A percentile compares a stretch with the other conserved stretches of the same genome.
phyloP scores from a whole-genome alignment of 1,140 invertebrate genomes.

The Pogonus chalceus region DNA sequence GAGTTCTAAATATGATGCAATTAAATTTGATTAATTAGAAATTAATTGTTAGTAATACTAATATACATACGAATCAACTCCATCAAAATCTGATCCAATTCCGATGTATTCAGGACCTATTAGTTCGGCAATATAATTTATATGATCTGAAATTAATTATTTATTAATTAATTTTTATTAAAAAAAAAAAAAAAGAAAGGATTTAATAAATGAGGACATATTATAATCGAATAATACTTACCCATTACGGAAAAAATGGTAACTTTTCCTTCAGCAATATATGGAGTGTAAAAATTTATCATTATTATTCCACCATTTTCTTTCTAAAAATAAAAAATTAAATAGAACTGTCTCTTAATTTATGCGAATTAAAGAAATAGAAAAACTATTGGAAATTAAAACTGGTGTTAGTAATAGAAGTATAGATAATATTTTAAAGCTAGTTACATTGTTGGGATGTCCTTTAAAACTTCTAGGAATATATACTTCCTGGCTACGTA shows the following conservation, averaged over 20 bases:
- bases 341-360: too few species aligned
- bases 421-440: too few species aligned
- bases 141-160: slow-evolving; percentile 44
- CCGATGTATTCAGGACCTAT: slow-evolving; percentile 47
- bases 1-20: slow-evolving; percentile 39
- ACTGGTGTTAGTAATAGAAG: too few species aligned
- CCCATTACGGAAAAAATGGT: slow-evolving; percentile 36
- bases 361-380: too few species aligned
- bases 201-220: too few species aligned
- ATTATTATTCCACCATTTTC: slow-evolving; percentile 50
- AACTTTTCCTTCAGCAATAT: slow-evolving; percentile 24
- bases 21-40: slow-evolving; percentile 9
- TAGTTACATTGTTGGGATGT: too few species aligned
- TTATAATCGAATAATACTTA: too few species aligned
- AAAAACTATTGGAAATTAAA: too few species aligned
- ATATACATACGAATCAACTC: slow-evolving; percentile 39
- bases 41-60: slow-evolving; percentile 11
- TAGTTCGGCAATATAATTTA: slow-evolving; percentile 48
- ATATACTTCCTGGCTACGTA: too few species aligned
- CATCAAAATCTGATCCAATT: slow-evolving; percentile 47
- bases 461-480: too few species aligned
- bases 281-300: slow-evolving; percentile 50
- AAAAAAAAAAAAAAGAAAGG: too few species aligned
- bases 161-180: slow-evolving; percentile 10
- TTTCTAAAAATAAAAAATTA: slow-evolving; percentile 22